Conservation (phyloP, 2,797 vertebrate species). For the Bradypus variegatus region DNA sequence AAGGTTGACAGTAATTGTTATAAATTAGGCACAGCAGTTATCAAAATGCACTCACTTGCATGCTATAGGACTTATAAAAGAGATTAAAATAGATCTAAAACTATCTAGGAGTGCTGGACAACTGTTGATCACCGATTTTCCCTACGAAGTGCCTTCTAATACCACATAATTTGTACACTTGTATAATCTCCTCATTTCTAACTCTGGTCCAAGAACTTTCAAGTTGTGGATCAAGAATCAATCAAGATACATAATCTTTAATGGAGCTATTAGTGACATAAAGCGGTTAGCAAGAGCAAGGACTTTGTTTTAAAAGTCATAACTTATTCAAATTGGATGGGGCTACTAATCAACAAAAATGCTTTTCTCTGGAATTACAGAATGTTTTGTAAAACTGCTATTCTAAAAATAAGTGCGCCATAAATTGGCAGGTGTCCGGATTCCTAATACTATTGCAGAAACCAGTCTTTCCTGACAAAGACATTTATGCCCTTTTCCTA, state of each 20-base stretch:
- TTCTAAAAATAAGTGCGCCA: slow-evolving; percentile 37
- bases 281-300: slow-evolving; percentile 46
- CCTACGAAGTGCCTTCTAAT: slow-evolving; percentile 43
- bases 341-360: slow-evolving; percentile 50
- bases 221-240: slow-evolving; percentile 35
- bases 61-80: slow-evolving; percentile 81
- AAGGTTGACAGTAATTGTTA: slow-evolving; percentile 90
- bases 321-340: slow-evolving; percentile 47
- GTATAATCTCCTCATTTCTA: slow-evolving; percentile 66
- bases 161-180: slow-evolving; percentile 35
- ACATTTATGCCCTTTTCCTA: slow-evolving; percentile 49
- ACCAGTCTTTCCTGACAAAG: slow-evolving; percentile 53
- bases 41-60: slow-evolving; percentile 84
- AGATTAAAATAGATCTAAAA: slow-evolving; percentile 83
- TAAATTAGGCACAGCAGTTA: slow-evolving; percentile 86
- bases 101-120: slow-evolving; percentile 74
- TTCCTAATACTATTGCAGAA: slow-evolving; percentile 40
- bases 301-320: slow-evolving; percentile 57
- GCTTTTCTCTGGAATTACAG: slow-evolving; percentile 46
- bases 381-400: slow-evolving; percentile 50
- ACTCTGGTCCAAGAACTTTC: slow-evolving; percentile 55
- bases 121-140: slow-evolving; percentile 74
- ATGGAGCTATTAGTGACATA: slow-evolving; percentile 27
- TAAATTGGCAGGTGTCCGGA: neutral
- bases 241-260: slow-evolving; percentile 52